Base-by-base conservation (phyloP, 2,113 vertebrate species). In the Ellobius talpinus region DNA sequence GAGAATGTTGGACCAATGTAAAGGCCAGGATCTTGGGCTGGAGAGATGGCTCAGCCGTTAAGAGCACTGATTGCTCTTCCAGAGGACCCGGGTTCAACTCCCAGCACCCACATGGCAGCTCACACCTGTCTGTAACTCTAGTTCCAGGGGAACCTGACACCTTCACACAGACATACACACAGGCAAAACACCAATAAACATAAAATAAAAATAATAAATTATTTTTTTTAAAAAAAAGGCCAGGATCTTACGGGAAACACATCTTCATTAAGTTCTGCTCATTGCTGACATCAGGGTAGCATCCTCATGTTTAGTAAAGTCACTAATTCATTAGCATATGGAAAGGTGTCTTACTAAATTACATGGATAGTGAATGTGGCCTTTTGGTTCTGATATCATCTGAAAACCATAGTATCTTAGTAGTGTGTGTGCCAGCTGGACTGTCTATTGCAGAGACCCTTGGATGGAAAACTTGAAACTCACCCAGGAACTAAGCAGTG, bases 211-310 rank as follows among this genome's bases (percentile, higher is more conserved):
- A n/a, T n/a, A n/a, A n/a, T n/a, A n/a, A n/a, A n/a, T n/a, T n/a
- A n/a, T n/a, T n/a, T n/a, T n/a, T n/a, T n/a, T n/a, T n/a, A n/a
- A n/a, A n/a, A n/a, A n/a, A 95, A 45, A 96, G 68, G 68, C 82
- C 47, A 93, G 93, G 65, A 23, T 3, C 84, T 95, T 70, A 26
- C 2, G 16, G 91, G 89, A 97, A 96, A 84, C 97, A 66, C 16
- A 52, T 91, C 90, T 96, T 97, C 79, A 85, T 96, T 95, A 94
- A 96, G 58, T 96, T 90, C 50, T 97, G 36, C 29, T 94, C 45
- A 61, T 93, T 96, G 65, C 94, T 94, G 78, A 42, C 93, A 89
- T 39, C 58, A 66, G 70, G 66, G 68, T 87, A n/a, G 39, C 50
- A 77, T 65, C 86, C 72, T 96, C 11, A 76, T 93, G 39, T 94